These are phyloP conservation scores for Drosophila melanosoma DNA, from an alignment of 2,888 invertebrate genomes.

Conservation along the genomic window DNA sequence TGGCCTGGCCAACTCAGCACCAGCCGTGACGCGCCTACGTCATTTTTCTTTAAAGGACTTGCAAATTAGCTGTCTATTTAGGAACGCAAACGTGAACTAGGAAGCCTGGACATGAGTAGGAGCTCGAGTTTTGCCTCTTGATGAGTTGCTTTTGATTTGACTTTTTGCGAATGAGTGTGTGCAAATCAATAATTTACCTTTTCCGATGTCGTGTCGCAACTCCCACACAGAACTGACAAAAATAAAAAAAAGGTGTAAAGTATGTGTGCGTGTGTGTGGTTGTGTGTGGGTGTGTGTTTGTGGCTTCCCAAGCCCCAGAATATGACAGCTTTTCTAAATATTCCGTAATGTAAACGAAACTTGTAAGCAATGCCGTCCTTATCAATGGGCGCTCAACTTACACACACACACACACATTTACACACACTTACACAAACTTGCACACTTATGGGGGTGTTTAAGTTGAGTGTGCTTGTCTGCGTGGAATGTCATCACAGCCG, in stretches of 20 bases:
- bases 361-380: constrained; percentile 56
- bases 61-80: constrained; percentile 80
- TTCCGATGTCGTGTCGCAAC: constrained; percentile 35
- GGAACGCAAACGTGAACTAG: constrained; percentile 59
- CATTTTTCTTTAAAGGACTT: constrained; percentile 71
- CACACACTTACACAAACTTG: constrained; percentile 13
- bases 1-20: constrained; percentile 55
- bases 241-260: constrained; percentile 40
- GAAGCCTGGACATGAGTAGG: neutral
- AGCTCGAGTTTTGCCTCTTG: constrained; percentile 33
- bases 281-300: neutral
- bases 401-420: constrained; percentile 27
- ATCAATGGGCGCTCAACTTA: constrained; percentile 70
- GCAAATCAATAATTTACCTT: constrained; percentile 76
- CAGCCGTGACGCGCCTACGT: constrained; percentile 61
- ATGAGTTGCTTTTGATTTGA: constrained; percentile 58
- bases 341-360: constrained; percentile 70
- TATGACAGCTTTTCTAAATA: constrained; percentile 69
- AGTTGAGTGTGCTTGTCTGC: constrained; percentile 41
- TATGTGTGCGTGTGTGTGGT: constrained; percentile 2
- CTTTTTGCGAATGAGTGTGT: constrained; percentile 51
- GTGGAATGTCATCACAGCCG: constrained; percentile 75
- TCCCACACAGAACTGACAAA: constrained; percentile 21
- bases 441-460: constrained; percentile 38
- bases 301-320: constrained; percentile 15